A percentile compares a stretch with the other conserved stretches of the same genome.
These are phyloP conservation scores for Phyllotreta cruciferae DNA, from an alignment of 2,888 invertebrate species.

Conservation along the genomic window DNA sequence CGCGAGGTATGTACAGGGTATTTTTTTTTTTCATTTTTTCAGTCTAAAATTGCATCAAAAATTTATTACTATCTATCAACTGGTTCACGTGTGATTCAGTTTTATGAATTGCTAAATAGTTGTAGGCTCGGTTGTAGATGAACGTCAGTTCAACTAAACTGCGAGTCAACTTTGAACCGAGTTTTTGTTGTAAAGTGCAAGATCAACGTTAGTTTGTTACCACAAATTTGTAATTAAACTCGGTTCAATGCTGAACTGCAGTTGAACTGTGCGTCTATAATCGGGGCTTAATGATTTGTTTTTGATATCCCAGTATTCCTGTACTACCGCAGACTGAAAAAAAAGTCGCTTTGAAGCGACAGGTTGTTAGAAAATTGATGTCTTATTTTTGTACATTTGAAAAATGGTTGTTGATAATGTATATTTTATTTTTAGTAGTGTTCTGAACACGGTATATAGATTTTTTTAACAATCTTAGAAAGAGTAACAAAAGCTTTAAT, in stretches of 20 bases:
- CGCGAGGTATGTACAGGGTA: conserved; percentile 25
- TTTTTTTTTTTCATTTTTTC: background rate
- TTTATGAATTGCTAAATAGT: conserved; percentile 19
- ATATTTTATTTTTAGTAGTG: conserved; percentile 55
- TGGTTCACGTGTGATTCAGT: conserved; percentile 19
- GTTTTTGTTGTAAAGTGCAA: too few relatives aligned
- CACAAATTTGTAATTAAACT: too few relatives aligned
- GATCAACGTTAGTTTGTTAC: too few relatives aligned
- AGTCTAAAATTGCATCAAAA: background rate
- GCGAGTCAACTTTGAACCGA: too few relatives aligned
- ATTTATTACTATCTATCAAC: background rate
- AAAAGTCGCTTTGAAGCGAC: conserved; percentile 27
- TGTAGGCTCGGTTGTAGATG: too few relatives aligned
- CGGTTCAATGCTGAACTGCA: too few relatives aligned
- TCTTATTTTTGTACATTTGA: conserved; percentile 57
- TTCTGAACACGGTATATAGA: conserved; percentile 49
- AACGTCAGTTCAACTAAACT: too few relatives aligned
- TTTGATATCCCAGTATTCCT: conserved; percentile 20
- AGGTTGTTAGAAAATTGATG: conserved; percentile 44
- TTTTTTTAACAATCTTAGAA: conserved; percentile 51
- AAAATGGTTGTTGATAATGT: conserved; percentile 54
- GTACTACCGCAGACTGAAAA: conserved; percentile 48
- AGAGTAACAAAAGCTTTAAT: conserved; percentile 59
- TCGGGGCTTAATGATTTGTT: too few relatives aligned
- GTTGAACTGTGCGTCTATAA: too few relatives aligned